These are phyloP conservation scores for Caloenas nicobarica DNA, from an alignment of 2,113 vertebrate genomes.

Conservation along the genomic window DNA sequence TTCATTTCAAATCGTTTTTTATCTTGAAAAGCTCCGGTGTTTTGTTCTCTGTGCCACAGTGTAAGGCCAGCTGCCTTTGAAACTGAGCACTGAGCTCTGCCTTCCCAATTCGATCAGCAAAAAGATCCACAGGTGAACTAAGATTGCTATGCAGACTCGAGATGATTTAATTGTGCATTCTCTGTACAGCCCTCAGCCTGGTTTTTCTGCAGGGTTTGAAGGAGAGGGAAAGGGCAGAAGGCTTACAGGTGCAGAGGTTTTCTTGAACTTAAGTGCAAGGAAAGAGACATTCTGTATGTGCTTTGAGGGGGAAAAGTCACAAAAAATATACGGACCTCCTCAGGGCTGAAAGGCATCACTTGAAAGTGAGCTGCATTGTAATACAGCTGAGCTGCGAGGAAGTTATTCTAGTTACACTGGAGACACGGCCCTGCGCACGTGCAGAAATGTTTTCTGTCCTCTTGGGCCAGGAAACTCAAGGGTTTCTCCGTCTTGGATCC, in stretches of 20 bases:
- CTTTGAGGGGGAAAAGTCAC: neutral
- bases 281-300: neutral
- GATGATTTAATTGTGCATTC: neutral
- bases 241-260: neutral
- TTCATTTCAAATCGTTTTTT: neutral
- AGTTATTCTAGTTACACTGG: neutral
- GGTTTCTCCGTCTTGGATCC: neutral
- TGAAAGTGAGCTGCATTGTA: neutral
- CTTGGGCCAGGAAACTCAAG: neutral
- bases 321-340: neutral
- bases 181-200: fast-evolving
- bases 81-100: neutral
- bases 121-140: neutral
- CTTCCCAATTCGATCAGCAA: conserved; percentile 16
- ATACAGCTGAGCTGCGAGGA: too few species aligned
- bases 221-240: neutral
- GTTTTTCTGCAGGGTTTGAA: neutral
- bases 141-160: neutral
- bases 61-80: conserved; percentile 22
- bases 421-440: neutral
- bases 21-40: neutral
- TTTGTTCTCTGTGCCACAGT: neutral
- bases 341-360: neutral
- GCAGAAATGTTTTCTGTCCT: neutral
- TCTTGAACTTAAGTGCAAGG: neutral